A percentile compares a stretch with the other conserved stretches of the same genome.
phyloP scores from a whole-genome alignment of 2,888 invertebrate genomes.

The Monoplex corrugatus region DNA sequence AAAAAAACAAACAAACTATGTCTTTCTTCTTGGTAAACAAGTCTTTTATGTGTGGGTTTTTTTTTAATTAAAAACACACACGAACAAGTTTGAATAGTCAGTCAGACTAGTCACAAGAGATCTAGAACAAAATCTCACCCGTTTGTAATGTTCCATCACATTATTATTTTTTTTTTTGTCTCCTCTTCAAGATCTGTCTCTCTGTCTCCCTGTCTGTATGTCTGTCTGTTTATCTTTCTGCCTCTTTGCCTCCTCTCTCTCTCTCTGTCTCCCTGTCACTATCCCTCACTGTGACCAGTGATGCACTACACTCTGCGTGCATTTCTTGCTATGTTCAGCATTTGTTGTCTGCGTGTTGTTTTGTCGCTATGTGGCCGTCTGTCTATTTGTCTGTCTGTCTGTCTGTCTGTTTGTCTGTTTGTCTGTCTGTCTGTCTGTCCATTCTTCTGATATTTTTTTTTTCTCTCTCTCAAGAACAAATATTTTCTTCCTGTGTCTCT shows the following conservation, averaged over 20 bases:
- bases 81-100: too few relatives aligned
- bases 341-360: background rate
- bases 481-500: background rate
- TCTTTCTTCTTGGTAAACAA: too few relatives aligned
- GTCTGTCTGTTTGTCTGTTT: background rate
- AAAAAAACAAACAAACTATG: too few relatives aligned
- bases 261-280: background rate
- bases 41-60: too few relatives aligned
- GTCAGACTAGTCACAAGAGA: too few relatives aligned
- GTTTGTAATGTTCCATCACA: too few relatives aligned
- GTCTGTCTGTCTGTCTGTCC: conserved; percentile 17
- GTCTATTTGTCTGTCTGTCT: background rate
- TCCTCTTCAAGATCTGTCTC: background rate
- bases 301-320: too few relatives aligned
- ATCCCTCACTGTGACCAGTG: background rate
- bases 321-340: background rate
- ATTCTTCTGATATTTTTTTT: background rate
- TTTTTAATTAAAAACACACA: too few relatives aligned
- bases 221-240: background rate
- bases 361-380: background rate
- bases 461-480: background rate
- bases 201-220: conserved; percentile 31
- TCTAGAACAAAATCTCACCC: too few relatives aligned
- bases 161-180: too few relatives aligned
- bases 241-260: background rate